Evolutionary conservation across 2,888 invertebrate species (phyloP), one percentile per base, ranked within the genome.

Genomic region (Chrysotoxum bicinctum): DNA sequence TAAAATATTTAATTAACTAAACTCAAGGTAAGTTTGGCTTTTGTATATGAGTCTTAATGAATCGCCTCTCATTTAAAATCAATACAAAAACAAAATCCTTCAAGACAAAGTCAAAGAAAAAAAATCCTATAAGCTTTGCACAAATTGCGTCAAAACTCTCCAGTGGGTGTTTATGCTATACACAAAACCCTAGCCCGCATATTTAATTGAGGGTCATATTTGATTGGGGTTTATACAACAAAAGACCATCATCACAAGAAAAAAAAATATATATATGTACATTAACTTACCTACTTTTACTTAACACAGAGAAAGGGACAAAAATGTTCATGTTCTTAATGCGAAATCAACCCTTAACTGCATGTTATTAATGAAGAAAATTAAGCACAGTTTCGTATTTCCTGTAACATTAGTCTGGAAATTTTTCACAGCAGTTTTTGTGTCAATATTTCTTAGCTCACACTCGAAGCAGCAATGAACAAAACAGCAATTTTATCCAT

Each of bases 361-460:
- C 77, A 76, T 85, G 69, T 64, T 81, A 85, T 85, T 73, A 81
- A 85, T 81, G 76, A 81, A 77, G 80, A 72, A 85, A 85, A 81
- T 81, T 73, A 81, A 85, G 69, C 60, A 85, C 85, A 77, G 50
- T 66, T 81, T 81, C 73, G 85, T 81, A 81, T 73, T 85, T 81
- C 73, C 76, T 76, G 72, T 77, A 73, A 77, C 81, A 81, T 85
- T 76, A 77, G 58, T 35, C 69, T 73, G 73, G 60, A 60, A 62
- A 85, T 81, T 85, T 68, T 73, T 81, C 60, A 72, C 68, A 50
- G 32, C 50, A 52, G 54, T 66, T 60, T 30, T 32, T 45, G 50
- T 64, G 69, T 74, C 69, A 62, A 37, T 66, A 58, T 77, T 77
- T 32, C 54, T 54, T 26, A 10, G 40, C 32, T 50, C 32, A 73